phyloP scores from a whole-genome alignment of 1,140 invertebrate species.

The Drosophila sproati region DNA sequence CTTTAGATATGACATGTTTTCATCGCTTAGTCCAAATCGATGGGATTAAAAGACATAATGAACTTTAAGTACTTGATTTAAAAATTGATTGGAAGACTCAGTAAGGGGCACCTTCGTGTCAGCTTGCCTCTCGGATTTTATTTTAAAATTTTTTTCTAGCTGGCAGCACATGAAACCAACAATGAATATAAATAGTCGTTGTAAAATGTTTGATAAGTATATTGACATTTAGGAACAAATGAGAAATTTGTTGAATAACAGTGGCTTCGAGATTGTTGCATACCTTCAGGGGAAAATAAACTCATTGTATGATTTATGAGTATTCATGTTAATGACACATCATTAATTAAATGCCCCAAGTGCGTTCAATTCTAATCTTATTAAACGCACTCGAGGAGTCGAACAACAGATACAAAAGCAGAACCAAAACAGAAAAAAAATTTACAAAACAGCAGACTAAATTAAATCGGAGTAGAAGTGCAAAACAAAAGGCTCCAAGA shows the following conservation, averaged over 20 bases:
- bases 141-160: constrained; percentile 6
- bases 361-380: constrained; percentile 60
- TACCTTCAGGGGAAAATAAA: constrained; percentile 9
- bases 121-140: constrained; percentile 4
- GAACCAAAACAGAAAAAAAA: background rate
- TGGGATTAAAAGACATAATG: background rate
- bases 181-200: constrained; percentile 28
- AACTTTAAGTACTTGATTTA: background rate
- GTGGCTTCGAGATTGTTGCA: constrained; percentile 36
- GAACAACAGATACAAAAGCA: background rate
- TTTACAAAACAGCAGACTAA: constrained; percentile 9
- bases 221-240: constrained; percentile 53
- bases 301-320: constrained; percentile 65
- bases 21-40: background rate
- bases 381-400: constrained; percentile 27
- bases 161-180: constrained; percentile 25
- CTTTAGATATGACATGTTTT: background rate
- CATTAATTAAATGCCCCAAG: constrained; percentile 75
- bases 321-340: constrained; percentile 63
- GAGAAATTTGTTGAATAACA: constrained; percentile 38
- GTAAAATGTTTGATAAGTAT: constrained; percentile 47
- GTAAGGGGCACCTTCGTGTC: background rate
- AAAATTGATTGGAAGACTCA: background rate
- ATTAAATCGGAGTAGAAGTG: too few species aligned
- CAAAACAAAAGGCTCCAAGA: constrained; percentile 1